A percentile compares a stretch with the other conserved stretches of the same genome.
Evolutionary conservation across 1,140 invertebrate species (phyloP).

Genomic region (Pygmarrhopalites habei): DNA sequence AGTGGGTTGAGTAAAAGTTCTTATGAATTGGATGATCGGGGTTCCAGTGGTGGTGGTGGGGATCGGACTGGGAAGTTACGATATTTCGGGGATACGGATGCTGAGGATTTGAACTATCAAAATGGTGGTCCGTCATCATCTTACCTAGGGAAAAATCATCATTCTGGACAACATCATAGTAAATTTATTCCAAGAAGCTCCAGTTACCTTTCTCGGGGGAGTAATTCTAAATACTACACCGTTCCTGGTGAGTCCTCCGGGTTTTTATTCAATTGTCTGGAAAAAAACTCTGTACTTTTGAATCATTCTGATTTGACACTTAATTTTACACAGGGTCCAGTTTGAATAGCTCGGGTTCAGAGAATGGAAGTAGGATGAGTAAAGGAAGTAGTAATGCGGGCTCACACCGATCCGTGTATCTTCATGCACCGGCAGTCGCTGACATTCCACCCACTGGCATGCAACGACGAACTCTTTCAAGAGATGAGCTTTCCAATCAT

Average conservation of each 20-base stretch:
- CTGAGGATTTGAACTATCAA: conserved; percentile 9
- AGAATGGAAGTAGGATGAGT: conserved; percentile 34
- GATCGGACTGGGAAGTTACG: conserved; percentile 55
- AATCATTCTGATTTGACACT: background rate
- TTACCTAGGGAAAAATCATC: background rate
- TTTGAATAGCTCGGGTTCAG: conserved; percentile 36
- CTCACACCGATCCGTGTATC: conserved; percentile 50
- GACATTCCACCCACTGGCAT: conserved; percentile 31
- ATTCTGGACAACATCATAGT: background rate
- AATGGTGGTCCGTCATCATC: background rate
- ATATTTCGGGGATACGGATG: conserved; percentile 72
- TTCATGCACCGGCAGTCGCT: conserved; percentile 31
- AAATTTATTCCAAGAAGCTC: conserved; percentile 4
- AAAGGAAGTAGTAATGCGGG: conserved; percentile 43
- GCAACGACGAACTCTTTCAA: conserved; percentile 50
- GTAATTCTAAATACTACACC: conserved; percentile 11
- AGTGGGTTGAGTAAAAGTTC: conserved; percentile 21
- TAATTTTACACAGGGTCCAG: conserved; percentile 6
- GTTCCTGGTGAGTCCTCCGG: conserved; percentile 6
- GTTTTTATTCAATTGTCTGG: no score
- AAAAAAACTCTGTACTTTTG: no score
- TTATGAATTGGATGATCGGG: conserved; percentile 18
- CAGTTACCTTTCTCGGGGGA: conserved; percentile 5
- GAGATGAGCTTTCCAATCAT: conserved; percentile 57
- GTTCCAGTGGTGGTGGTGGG: background rate